These are phyloP conservation scores for Pangasius djambal DNA, from an alignment of 2,797 vertebrate genomes.

Conservation along the genomic window DNA sequence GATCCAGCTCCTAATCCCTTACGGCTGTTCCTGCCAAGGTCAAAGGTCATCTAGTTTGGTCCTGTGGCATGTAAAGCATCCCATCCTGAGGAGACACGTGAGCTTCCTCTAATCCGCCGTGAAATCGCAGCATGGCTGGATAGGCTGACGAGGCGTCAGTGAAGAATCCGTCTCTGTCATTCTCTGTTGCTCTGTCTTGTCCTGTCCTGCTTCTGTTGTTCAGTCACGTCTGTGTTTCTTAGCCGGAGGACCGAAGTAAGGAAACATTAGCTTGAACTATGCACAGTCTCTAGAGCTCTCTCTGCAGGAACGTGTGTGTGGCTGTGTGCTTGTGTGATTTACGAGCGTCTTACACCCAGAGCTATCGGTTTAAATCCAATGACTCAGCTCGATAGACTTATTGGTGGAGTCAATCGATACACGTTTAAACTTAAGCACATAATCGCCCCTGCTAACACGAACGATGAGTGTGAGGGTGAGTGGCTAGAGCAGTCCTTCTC, in stretches of 20 bases:
- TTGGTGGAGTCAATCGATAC: constrained; percentile 33
- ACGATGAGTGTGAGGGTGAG: neutral
- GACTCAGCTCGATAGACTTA: constrained; percentile 36
- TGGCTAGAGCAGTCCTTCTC: constrained; percentile 5
- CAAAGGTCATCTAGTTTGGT: constrained; percentile 21
- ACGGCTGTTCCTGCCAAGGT: constrained; percentile 16
- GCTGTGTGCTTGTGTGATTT: neutral
- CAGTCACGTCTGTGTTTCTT: neutral
- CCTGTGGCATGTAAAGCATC: neutral
- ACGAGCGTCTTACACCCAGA: neutral
- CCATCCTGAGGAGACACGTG: constrained; percentile 13
- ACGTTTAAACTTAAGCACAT: constrained; percentile 37
- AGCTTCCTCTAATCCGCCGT: neutral
- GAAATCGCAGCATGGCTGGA: constrained; percentile 16
- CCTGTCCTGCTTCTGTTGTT: constrained; percentile 13
- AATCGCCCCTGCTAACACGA: constrained; percentile 36
- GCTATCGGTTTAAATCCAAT: constrained; percentile 18
- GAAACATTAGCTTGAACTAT: constrained; percentile 14
- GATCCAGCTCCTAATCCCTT: constrained; percentile 13
- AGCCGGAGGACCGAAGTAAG: constrained; percentile 6
- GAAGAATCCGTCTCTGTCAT: constrained; percentile 11
- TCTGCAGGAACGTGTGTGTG: neutral
- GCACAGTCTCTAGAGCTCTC: neutral
- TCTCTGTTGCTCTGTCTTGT: constrained; percentile 17
- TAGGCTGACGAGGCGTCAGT: constrained; percentile 7